Evolutionary conservation across 2,888 invertebrate genomes (phyloP), one percentile per base, ranked within the genome.

Genomic region (Pterostichus niger): DNA sequence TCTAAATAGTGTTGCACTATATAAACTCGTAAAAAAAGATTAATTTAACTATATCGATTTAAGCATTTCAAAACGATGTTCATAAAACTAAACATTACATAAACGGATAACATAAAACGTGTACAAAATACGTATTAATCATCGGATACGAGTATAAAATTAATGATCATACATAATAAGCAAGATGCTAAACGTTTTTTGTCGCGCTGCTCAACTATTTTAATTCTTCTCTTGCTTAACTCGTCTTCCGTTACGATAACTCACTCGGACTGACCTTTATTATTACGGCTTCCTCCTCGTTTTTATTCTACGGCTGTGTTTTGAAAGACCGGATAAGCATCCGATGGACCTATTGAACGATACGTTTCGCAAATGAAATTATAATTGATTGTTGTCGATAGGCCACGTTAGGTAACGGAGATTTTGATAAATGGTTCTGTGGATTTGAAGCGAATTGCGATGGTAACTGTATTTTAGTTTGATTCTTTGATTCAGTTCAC

Each of bases 321-420:
- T 71, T 71, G 68, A 71, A 71, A 71, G 68, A 71, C 68, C 68
- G 68, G 68, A 71, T 71, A 71, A 71, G 68, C 68, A 71, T 71
- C 68, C 68, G 68, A 71, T 71, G 68, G 68, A 64, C 68, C 68
- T 17, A 71, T 44, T 71, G 68, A 71, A 40, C 44, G 68, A 17
- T 71, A 40, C 44, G 68, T 71, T 71, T 71, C 68, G 68, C 68
- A 71, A 71, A 49, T 49, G 49, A 49, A 64, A 71, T 68, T 17
- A 71, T 71, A 71, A 71, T 71, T 71, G 68, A 71, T 71, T 71
- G 68, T 24, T 44, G 44, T 10, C 68, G 44, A 71, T 71, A 40
- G 44, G 15, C 64, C 68, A 13, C 64, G 64, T 71, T 71, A 44
- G 15, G 15, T 71, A 71, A 71, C 68, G 68, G 68, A 33, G 44